These are phyloP conservation scores for Phrynocephalus guinanensis DNA, from an alignment of 2,797 vertebrate species.

Conservation along the genomic window DNA sequence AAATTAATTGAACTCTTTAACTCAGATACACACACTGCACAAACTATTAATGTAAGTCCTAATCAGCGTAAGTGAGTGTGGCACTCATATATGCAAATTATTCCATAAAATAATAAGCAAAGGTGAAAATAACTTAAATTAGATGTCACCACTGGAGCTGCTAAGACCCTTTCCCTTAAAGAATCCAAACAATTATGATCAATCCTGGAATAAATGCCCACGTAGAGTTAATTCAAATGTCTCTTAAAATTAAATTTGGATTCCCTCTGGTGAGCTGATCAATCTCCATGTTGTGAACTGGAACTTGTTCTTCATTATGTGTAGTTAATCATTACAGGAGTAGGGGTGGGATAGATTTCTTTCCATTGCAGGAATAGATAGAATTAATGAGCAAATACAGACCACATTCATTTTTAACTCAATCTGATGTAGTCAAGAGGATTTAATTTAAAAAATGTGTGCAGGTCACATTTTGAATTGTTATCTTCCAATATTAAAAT, in stretches of 20 bases:
- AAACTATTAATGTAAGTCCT: slow-evolving; percentile 1
- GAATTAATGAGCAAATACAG: slow-evolving; percentile 30
- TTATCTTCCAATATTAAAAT: slow-evolving; percentile 2
- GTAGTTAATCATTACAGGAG: slow-evolving; percentile 30
- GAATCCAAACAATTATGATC: slow-evolving; percentile 30
- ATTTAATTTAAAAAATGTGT: background rate
- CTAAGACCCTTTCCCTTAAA: background rate
- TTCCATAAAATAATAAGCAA: slow-evolving; percentile 17
- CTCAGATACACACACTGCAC: background rate
- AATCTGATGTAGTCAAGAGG: slow-evolving; percentile 5
- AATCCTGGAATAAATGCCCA: slow-evolving; percentile 19
- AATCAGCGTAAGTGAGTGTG: slow-evolving; percentile 14
- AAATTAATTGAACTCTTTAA: background rate
- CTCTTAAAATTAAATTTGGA: slow-evolving; percentile 36
- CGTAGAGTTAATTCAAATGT: slow-evolving; percentile 35
- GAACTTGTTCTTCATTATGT: slow-evolving; percentile 37
- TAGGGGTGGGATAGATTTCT: background rate
- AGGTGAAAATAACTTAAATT: slow-evolving; percentile 7
- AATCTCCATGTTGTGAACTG: slow-evolving; percentile 24
- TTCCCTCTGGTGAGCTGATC: slow-evolving; percentile 29
- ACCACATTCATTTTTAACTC: background rate
- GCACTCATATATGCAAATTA: slow-evolving; percentile 24
- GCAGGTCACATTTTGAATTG: slow-evolving; percentile 20
- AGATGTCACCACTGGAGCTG: background rate
- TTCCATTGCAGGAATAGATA: slow-evolving; percentile 26